phyloP scores from a whole-genome alignment of 2,113 vertebrate species.

The Megaleporinus macrocephalus region DNA sequence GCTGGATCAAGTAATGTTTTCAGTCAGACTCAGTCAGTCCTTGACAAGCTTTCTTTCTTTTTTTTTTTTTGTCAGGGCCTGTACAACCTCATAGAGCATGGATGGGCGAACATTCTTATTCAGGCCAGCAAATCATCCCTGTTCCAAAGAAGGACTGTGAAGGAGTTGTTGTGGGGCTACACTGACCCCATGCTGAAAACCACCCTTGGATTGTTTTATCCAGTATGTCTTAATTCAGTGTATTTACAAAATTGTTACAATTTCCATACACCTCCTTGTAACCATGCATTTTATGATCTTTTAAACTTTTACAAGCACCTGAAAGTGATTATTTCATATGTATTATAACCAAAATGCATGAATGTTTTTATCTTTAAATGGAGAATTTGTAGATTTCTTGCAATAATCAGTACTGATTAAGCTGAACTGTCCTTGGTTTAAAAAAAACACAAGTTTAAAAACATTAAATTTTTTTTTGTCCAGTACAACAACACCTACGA shows the following conservation, averaged over 20 bases:
- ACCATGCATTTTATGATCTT: too few species aligned
- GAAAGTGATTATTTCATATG: too few species aligned
- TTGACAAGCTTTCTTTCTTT: too few species aligned
- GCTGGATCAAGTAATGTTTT: too few species aligned
- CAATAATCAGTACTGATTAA: too few species aligned
- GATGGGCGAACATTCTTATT: constrained; percentile 68
- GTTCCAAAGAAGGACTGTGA: constrained; percentile 85
- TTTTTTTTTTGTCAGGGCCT: constrained; percentile 74
- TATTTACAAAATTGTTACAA: not conserved
- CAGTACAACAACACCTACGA: constrained; percentile 91
- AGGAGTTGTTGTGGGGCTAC: constrained; percentile 93
- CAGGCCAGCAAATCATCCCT: constrained; percentile 74
- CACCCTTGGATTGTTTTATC: constrained; percentile 80
- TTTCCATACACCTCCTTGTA: not conserved
- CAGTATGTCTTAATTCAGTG: constrained; percentile 75
- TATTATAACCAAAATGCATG: too few species aligned
- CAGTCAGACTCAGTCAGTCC: too few species aligned
- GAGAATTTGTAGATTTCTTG: too few species aligned
- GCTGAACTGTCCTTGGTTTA: too few species aligned
- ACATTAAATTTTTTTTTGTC: constrained; percentile 56
- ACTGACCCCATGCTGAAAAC: constrained; percentile 75
- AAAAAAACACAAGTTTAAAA: too few species aligned
- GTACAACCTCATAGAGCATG: constrained; percentile 59
- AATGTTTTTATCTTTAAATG: too few species aligned
- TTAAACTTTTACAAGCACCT: not conserved